Evolutionary conservation across 2,888 invertebrate species (phyloP), one percentile per base, ranked within the genome.

Genomic region (Dione juno): DNA sequence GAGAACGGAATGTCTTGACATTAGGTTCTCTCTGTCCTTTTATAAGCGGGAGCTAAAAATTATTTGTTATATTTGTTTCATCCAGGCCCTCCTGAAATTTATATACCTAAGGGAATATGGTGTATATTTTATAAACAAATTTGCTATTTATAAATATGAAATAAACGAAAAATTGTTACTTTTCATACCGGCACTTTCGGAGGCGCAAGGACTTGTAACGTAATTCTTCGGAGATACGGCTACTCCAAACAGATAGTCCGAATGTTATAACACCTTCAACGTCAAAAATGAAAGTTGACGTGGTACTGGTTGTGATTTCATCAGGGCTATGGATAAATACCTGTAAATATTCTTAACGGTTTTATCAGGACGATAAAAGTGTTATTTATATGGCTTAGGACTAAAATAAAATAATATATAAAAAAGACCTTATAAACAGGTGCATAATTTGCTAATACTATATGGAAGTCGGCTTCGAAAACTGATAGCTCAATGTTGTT

Each of bases 271-370:
- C 85, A 1, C 90, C 89, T 69, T 85, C 84, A 0, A 77, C 75
- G 37, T 85, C 83, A 72, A 87, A 84, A 13, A 76, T 80, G 70
- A 86, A 83, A 0, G 84, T 82, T 2, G 85, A 82, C 7, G 87
- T 82, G 0, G 87, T 87, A 71, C 82, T 83, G 57, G 88, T 81
- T 9, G 89, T 83, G 2, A 88, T 76, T 72, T 93, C 93, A 69
- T 90, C 84, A 11, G 92, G 89, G 63, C 86, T 88, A 61, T 90
- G 86, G n/a, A 91, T 85, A 75, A 85, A 93, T 35, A 93, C 79
- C 93, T 93, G 76, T 10, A 77, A 79, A 69, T 71, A 66, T 11
- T 35, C 8, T 66, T 28, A 28, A 57, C 35, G 7, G 5, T 1
- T 40, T 40, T 40, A 10, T 40, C 13, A 48, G 13, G 10, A 45